phyloP scores from a whole-genome alignment of 2,888 invertebrate genomes.

The Cataglyphis altisquamis region DNA sequence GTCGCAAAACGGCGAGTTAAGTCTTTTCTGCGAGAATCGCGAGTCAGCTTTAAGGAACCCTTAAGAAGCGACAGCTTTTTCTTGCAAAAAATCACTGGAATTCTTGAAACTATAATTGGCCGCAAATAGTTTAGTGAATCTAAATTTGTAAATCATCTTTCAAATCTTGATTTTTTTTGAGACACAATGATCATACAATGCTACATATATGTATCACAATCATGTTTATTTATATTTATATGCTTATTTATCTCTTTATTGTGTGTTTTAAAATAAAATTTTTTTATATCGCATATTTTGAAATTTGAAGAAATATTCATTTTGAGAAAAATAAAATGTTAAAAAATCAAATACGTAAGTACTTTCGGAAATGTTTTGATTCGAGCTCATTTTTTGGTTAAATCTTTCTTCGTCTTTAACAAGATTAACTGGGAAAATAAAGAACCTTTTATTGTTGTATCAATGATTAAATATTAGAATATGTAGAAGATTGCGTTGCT shows the following conservation, averaged over 20 bases:
- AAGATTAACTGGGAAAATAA: neutral
- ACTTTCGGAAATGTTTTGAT: neutral
- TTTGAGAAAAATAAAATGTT: no score
- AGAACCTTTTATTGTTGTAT: neutral
- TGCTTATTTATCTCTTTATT: neutral
- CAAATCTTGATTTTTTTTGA: neutral
- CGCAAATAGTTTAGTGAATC: neutral
- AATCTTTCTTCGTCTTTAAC: neutral
- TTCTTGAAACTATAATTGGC: conserved; percentile 20
- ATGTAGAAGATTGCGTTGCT: neutral
- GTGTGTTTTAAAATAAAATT: neutral
- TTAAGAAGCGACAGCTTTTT: neutral
- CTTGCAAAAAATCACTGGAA: neutral
- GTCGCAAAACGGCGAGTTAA: neutral
- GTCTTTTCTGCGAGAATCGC: conserved; percentile 2
- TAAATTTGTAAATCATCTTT: neutral
- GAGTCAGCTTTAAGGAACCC: neutral
- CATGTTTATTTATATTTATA: no score
- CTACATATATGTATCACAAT: neutral
- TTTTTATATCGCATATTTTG: neutral
- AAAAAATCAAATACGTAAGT: no score
- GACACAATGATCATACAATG: neutral
- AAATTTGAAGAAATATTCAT: neutral
- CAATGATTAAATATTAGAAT: neutral
- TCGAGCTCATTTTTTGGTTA: neutral